Evolutionary conservation across 2,888 invertebrate species (phyloP).

Genomic region (Heliconius sara): DNA sequence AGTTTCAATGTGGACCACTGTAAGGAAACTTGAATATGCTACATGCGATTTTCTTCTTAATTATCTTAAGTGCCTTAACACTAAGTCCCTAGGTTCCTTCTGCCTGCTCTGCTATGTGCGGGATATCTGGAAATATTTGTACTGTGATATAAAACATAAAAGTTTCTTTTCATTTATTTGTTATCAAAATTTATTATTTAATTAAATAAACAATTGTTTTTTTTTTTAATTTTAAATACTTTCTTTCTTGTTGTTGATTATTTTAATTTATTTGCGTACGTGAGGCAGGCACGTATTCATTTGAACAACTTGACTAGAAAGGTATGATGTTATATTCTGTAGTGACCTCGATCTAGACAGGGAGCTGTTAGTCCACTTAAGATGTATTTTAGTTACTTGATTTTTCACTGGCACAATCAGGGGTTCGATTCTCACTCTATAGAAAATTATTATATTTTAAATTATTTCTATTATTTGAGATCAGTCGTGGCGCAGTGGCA

Average conservation of each 20-base stretch:
- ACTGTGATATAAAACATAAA: no score
- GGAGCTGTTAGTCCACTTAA: neutral
- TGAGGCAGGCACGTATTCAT: neutral
- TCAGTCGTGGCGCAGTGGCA: no score
- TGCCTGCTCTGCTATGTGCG: no score
- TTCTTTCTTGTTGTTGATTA: neutral
- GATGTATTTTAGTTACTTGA: neutral
- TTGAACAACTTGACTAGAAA: conserved; percentile 3
- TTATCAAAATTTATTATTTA: neutral
- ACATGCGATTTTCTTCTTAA: neutral
- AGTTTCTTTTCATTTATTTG: no score
- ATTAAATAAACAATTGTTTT: neutral
- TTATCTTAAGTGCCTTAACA: neutral
- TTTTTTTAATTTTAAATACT: no score
- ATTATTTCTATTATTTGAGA: no score
- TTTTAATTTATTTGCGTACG: neutral
- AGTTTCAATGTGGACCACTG: neutral
- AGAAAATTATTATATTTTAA: no score
- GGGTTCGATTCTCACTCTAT: no score
- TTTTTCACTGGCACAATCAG: no score
- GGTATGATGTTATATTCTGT: neutral
- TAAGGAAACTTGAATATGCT: neutral
- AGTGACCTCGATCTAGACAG: neutral
- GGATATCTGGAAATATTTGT: no score
- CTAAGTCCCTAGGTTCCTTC: no score